Conservation (phyloP, 2,797 vertebrate species). For the Coregonus ussuriensis region DNA sequence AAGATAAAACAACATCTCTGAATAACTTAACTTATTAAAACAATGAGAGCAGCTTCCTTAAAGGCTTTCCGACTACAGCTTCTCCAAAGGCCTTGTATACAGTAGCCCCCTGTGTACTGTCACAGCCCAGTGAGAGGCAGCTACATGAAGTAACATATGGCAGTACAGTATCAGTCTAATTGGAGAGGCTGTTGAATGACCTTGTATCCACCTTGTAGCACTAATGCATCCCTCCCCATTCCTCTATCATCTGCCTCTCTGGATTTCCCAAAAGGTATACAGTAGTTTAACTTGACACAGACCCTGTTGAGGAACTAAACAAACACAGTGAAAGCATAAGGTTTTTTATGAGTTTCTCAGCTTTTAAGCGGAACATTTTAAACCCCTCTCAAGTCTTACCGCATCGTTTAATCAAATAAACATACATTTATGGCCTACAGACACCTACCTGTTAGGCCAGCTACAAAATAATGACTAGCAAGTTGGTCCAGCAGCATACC, state of each 20-base stretch:
- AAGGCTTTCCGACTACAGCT: neutral
- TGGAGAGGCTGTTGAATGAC: conserved; percentile 54
- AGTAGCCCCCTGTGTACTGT: neutral
- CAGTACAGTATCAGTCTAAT: conserved; percentile 48
- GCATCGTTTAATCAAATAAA: neutral
- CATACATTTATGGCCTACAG: neutral
- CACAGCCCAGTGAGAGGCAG: conserved; percentile 26
- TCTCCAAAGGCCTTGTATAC: neutral
- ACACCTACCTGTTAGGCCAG: neutral
- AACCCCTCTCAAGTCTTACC: neutral
- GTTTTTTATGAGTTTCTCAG: neutral
- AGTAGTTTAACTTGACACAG: conserved; percentile 32
- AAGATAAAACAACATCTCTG: neutral
- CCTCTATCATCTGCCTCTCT: conserved; percentile 53
- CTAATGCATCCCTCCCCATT: neutral
- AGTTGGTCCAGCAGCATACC: no score
- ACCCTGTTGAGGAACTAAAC: neutral
- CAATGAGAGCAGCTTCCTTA: neutral
- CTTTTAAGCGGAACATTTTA: neutral
- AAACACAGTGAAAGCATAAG: neutral
- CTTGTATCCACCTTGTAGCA: conserved; percentile 48
- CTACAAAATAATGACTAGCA: neutral
- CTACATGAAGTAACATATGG: conserved; percentile 53
- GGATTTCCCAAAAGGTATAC: conserved; percentile 16
- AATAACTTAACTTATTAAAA: neutral